Conservation (phyloP, 2,113 vertebrate genomes). For the Corythaeola cristata region DNA sequence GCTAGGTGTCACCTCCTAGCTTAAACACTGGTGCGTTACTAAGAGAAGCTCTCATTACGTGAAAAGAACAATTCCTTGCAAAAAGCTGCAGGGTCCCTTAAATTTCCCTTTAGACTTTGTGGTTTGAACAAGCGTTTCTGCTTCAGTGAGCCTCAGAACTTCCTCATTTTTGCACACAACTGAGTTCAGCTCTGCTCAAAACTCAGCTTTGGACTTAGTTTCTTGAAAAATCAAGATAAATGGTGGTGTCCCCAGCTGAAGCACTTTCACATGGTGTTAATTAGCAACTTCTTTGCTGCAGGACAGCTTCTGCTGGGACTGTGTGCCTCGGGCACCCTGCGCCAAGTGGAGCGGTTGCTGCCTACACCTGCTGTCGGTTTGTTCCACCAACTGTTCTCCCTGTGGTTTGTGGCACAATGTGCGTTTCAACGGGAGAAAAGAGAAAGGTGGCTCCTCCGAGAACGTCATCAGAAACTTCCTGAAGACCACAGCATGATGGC, state of each 20-base stretch:
- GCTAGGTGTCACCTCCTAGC: background rate
- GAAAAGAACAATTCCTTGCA: background rate
- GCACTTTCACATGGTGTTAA: background rate
- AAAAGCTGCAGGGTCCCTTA: background rate
- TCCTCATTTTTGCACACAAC: background rate
- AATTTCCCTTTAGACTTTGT: background rate
- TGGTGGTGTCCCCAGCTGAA: background rate
- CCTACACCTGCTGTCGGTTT: background rate
- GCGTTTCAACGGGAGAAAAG: rapidly evolving
- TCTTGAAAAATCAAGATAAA: background rate
- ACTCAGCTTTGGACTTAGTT: background rate
- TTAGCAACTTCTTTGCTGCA: background rate
- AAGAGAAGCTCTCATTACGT: background rate
- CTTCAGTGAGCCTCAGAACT: background rate
- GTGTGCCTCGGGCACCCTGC: background rate
- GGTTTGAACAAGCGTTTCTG: background rate
- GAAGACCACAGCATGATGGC: background rate
- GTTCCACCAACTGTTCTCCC: background rate
- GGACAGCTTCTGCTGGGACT: background rate
- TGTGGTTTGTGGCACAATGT: background rate
- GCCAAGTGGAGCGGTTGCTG: background rate
- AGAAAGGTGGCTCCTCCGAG: background rate
- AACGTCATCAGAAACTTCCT: background rate
- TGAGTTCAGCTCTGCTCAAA: background rate
- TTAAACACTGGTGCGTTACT: background rate